Evolutionary conservation across 2,888 invertebrate species (phyloP), one percentile per base, ranked within the genome.

Genomic region (Odontocolon sp.): DNA sequence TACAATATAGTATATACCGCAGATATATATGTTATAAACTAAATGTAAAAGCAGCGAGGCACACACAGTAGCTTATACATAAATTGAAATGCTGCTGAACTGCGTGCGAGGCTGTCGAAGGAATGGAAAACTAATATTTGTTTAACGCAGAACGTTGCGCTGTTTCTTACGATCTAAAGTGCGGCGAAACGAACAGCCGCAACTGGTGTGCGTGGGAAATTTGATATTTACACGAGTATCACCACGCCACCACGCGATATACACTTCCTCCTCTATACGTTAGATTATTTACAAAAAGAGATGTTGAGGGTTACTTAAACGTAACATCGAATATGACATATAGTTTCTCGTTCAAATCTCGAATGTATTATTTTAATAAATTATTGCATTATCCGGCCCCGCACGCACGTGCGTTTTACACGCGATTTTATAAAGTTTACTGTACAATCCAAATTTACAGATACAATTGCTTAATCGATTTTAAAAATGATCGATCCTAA

Each of bases 371-470:
- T 28, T 64, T 67, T n/a, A 85, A 85, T 83, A 85, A 85, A 82
- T 87, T 85, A 86, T 87, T 85, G 85, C 85, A 82, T 82, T 67
- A 71, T 82, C 83, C 87, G 84, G 83, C 85, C 83, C 36, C 71
- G 57, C 70, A 56, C 31, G 23, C 26, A 52, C 63, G 71, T 38
- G 50, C 42, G 38, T 23, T 31, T 2, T n/a, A 36, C 23, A 14
- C 33, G 23, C 54, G 18, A 54, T 40, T 54, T 45, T 6, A 14
- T 56, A 28, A 38, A 47, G 16, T 56, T 4, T 11, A 40, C 68
- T 77, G 68, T 77, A 77, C 77, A 77, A 3, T 21, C n/a, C 31
- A 28, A 66, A 70, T 68, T 11, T 70, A 69, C 45, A 61, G 61
- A 61, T 6, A 54, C 21, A 5, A 16, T 23, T 26, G n/a, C 40